A percentile compares a stretch with the other conserved stretches of the same genome.
These are phyloP conservation scores for Sylvietta virens DNA, from an alignment of 2,113 vertebrate genomes.

Conservation along the genomic window DNA sequence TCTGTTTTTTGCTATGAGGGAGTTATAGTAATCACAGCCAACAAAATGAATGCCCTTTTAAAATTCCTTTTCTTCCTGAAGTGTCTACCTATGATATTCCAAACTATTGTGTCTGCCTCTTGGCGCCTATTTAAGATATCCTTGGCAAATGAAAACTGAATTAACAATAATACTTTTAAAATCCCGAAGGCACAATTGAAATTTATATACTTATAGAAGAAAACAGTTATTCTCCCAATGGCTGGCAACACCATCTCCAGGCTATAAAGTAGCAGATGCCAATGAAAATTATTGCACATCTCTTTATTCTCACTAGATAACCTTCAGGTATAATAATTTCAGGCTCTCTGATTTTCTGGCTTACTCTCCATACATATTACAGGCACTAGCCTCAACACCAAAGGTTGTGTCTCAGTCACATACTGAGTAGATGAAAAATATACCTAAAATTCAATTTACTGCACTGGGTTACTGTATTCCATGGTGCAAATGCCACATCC, in stretches of 20 bases:
- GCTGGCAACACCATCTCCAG: background rate
- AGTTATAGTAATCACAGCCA: conserved; percentile 3
- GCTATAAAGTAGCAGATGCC: background rate
- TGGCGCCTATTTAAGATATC: background rate
- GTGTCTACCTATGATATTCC: background rate
- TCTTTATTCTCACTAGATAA: conserved; percentile 9
- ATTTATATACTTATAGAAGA: background rate
- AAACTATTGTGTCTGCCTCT: background rate
- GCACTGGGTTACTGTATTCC: background rate
- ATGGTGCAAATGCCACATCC: background rate
- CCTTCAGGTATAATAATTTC: background rate
- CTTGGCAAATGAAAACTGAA: conserved; percentile 18
- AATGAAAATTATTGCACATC: background rate
- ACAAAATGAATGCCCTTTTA: background rate
- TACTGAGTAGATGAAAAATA: background rate
- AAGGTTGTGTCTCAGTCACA: background rate
- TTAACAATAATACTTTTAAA: conserved; percentile 11
- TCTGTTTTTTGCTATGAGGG: background rate
- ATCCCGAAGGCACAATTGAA: background rate
- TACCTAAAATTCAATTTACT: background rate
- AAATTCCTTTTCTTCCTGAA: background rate
- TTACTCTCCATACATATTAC: background rate
- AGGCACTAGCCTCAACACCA: background rate
- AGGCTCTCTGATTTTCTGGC: background rate
- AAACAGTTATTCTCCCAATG: background rate